Percentiles rank a stretch among this genome's conserved stretches.
Evolutionary conservation across 2,797 vertebrate species (phyloP).

Genomic region (Anas flavirostris): DNA sequence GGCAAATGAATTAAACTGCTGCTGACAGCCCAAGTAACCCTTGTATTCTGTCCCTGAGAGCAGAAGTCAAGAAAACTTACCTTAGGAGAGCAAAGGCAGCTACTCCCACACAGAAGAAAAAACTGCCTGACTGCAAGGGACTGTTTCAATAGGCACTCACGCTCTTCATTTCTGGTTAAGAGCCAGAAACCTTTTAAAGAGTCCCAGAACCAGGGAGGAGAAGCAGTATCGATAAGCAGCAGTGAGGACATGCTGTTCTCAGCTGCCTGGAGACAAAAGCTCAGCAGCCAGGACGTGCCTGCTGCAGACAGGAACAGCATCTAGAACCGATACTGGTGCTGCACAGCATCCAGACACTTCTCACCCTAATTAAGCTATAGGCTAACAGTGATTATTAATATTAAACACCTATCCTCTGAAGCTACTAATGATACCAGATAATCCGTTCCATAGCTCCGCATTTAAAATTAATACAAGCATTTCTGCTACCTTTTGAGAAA

Average conservation of each 20-base stretch:
- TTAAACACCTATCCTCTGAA: neutral
- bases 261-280: neutral
- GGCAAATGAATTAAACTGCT: neutral
- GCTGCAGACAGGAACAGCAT: neutral
- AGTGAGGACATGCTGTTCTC: neutral
- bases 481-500: neutral
- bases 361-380: neutral
- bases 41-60: neutral
- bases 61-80: neutral
- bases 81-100: neutral
- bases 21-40: neutral
- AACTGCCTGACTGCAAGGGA: neutral
- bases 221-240: neutral
- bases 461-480: neutral
- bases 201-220: neutral
- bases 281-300: neutral
- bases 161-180: accelerated
- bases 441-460: neutral
- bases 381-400: constrained; percentile 13
- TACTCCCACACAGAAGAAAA: neutral
- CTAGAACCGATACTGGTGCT: neutral
- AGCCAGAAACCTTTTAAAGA: neutral
- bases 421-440: neutral
- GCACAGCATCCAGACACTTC: neutral
- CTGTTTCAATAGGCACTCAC: neutral